Conservation (phyloP, 1,140 invertebrate genomes). For the Cardiocondyla obscurior region DNA sequence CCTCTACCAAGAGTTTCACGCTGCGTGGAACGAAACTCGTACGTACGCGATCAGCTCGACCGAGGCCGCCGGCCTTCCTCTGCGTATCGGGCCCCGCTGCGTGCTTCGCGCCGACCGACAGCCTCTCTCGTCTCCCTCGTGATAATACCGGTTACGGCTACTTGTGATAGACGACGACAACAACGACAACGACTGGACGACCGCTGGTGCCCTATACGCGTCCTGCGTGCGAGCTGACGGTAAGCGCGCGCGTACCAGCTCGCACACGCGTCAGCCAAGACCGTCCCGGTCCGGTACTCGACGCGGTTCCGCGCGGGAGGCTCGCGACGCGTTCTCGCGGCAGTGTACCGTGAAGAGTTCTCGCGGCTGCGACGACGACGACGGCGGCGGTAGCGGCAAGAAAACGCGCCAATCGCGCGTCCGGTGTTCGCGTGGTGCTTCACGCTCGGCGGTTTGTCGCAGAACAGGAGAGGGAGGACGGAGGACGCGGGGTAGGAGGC, state of each 20-base stretch:
- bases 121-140: constrained; percentile 30
- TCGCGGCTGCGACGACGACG: constrained; percentile 28
- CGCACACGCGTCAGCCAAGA: constrained; percentile 28
- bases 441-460: constrained; percentile 60
- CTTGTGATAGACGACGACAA: background rate
- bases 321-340: constrained; percentile 41
- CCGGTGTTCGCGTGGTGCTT: constrained; percentile 62
- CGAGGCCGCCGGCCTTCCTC: constrained; percentile 78
- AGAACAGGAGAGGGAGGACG: constrained; percentile 46
- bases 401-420: constrained; percentile 57
- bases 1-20: constrained; percentile 78
- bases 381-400: constrained; percentile 51
- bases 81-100: constrained; percentile 72
- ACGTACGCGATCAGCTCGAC: constrained; percentile 81
- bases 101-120: constrained; percentile 69
- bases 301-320: constrained; percentile 34
- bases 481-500: constrained; percentile 31
- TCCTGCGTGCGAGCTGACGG: background rate
- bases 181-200: background rate
- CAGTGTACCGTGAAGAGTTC: constrained; percentile 69
- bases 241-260: background rate
- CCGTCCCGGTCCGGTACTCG: constrained; percentile 23
- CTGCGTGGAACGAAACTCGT: constrained; percentile 82
- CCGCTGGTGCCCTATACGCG: constrained; percentile 14
- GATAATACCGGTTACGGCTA: constrained; percentile 1